Evolutionary conservation across 1,140 invertebrate genomes (phyloP), one percentile per base, ranked within the genome.

Genomic region (Melitaea cinxia): DNA sequence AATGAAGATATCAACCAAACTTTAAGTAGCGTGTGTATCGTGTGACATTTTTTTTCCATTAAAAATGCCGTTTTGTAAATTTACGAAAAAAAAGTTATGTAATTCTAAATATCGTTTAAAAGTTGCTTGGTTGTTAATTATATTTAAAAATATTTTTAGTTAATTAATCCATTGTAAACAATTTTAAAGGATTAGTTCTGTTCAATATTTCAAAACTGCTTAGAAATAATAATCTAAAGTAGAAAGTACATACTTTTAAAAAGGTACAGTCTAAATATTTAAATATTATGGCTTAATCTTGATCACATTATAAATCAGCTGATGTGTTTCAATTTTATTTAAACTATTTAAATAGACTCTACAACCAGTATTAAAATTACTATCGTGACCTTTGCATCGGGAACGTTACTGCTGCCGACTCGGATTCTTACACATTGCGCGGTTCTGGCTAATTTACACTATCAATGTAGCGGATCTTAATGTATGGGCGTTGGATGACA

Each of bases 1-100:
- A 65, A 89, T 88, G 77, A 81, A 87, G 87, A 85, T 73, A 78
- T 89, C 81, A 68, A 63, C 68, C 77, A 67, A 75, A 74, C 75
- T 72, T 72, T 52, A 56, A 26, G 47, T 49, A 57, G 23, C 23
- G 33, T 64, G 62, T 50, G 12, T 26, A 28, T 23, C 23, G 19
- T 47, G 10, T 10, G 6, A 45, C 10, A 23, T 23, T 47, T 23
- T 47, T 12, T 15, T 15, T 5, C n/a, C 1, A 33, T 6, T 6
- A 33, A 33, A 33, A 33, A 6, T 6, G 6, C 2, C 24, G 6
- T 26, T 26, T 26, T 26, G 2, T 26, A 26, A 26, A 26, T 6
- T n/a, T n/a, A n/a, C n/a, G n/a, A n/a, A n/a, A n/a, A n/a, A n/a
- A n/a, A n/a, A n/a, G n/a, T n/a, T n/a, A n/a, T n/a, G n/a, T n/a